Base-by-base conservation (phyloP, 2,888 invertebrate genomes). In the Caenorhabditis sp. region DNA sequence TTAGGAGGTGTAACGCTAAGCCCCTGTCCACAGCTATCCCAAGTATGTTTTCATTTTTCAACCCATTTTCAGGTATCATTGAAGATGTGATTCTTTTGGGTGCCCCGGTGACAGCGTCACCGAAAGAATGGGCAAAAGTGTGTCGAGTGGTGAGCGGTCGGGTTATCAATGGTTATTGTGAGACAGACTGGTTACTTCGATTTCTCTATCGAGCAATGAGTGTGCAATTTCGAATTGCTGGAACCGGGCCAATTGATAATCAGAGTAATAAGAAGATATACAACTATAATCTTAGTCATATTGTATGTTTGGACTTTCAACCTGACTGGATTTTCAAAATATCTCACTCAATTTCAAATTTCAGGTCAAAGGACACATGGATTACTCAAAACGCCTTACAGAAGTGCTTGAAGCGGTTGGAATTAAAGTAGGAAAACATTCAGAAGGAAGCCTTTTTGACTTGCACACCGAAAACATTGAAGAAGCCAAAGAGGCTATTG, bases 61-160 rank as follows among this genome's bases (percentile, higher is more conserved):
- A 43, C 21, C 26, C 3, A 12, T 43, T 43, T 43, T 10, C 43
- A 43, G 43, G 43, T 4, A 91, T 92, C 63, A 88, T 92, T 19
- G 91, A 92, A 82, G 92, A 92, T 86, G 92, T 91, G 1, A 89
- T 92, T 55, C 88, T 92, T 78, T 88, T 92, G 27, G 92, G 92
- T 31, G 91, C 92, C 1, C 92, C 92, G 6, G 91, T 92, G 53
- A 89, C 91, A 1, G 91, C 91, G 19, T 89, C 90, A 72, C 86
- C 89, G 17, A 88, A 88, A 62, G 89, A 91, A 62, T 92, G 92
- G 92, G 68, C 69, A 21, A 77, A 83, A 60, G 76, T 88, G 27
- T 81, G 82, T 31, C 88, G 88, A 67, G 91, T 92, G 19, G 92
- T 92, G 0, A 90, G 91, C 61, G 92, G 92, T 1, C 89, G 90